Base-by-base conservation (phyloP, 2,113 vertebrate species). In the Cheirogaleus medius region DNA sequence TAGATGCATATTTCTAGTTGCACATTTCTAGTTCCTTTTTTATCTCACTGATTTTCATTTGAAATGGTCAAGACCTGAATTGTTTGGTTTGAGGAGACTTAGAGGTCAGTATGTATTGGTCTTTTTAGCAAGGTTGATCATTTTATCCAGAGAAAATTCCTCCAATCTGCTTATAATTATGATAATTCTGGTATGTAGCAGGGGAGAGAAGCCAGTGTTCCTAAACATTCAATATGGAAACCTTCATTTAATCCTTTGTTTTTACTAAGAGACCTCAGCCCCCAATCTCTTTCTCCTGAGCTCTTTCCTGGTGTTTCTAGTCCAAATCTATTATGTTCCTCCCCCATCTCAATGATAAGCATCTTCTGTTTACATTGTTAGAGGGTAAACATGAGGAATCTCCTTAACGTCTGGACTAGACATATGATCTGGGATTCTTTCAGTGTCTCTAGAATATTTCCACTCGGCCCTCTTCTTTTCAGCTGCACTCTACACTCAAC, bases 261-360 rank as follows among this genome's bases (percentile, higher is more conserved):
- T 68, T 18, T 71, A 13, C 4, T 58, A 64, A 44, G 17, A 42
- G 25, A 13, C 9, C 27, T 52, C 20, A 25, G 27, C 8, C 18
- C 25, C 6, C 18, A 34, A 34, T 29, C 60, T 29, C 60, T n/a
- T 69, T 6, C 49, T 11, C 13, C 5, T 54, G 63, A 58, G 63
- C 21, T 42, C 5, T 34, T 34, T 27, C 10, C 10, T 34, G 4
- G 9, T 12, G 21, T 39, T 69, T 82, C 52, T 14, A 63, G 15
- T 56, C 8, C 15, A 56, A 54, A 44, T 7, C 10, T 63, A 4
- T 11, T 29, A 15, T 2, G 0, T 1, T 25, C 0, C 5, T 52
- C 11, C 8, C 3, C 10, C 25, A 39, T 11, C 20, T 52, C 52
- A 60, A 0, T 21, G 25, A 34, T 52, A 49, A 34, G 49, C 52